Conservation (phyloP, 2,888 invertebrate genomes). For the Brachylomia viminalis region DNA sequence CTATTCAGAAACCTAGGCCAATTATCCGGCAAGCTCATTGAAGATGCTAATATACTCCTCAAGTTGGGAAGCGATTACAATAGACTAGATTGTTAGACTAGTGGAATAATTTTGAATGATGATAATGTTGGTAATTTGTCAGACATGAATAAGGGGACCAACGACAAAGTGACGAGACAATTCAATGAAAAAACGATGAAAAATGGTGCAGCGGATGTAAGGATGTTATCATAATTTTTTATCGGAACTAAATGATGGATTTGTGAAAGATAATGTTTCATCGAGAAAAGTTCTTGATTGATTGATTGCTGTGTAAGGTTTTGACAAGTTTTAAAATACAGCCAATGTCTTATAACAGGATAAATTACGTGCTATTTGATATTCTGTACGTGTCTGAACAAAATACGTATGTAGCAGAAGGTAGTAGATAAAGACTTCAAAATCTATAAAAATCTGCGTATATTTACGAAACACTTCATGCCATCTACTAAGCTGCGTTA, state of each 20-base stretch:
- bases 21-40: constrained; percentile 47
- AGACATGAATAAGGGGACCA: constrained; percentile 7
- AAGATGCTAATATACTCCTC: constrained; percentile 38
- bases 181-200: constrained; percentile 29
- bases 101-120: constrained; percentile 28
- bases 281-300: constrained; percentile 23
- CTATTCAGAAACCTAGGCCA: constrained; percentile 30
- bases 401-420: background rate
- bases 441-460: background rate
- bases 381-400: background rate
- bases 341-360: background rate
- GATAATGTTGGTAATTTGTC: constrained; percentile 45
- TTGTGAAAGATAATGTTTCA: constrained; percentile 19
- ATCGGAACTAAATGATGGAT: constrained; percentile 44
- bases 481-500: constrained; percentile 10
- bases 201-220: constrained; percentile 20
- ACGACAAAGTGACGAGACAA: constrained; percentile 20
- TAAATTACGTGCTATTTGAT: background rate
- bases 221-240: constrained; percentile 18
- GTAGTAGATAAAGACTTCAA: background rate
- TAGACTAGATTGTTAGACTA: constrained; percentile 3
- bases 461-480: constrained; percentile 38
- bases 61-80: constrained; percentile 20
- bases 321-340: constrained; percentile 11
- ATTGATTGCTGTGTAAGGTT: constrained; percentile 16